phyloP scores from a whole-genome alignment of 2,888 invertebrate genomes.

The Aphidius colemani region DNA sequence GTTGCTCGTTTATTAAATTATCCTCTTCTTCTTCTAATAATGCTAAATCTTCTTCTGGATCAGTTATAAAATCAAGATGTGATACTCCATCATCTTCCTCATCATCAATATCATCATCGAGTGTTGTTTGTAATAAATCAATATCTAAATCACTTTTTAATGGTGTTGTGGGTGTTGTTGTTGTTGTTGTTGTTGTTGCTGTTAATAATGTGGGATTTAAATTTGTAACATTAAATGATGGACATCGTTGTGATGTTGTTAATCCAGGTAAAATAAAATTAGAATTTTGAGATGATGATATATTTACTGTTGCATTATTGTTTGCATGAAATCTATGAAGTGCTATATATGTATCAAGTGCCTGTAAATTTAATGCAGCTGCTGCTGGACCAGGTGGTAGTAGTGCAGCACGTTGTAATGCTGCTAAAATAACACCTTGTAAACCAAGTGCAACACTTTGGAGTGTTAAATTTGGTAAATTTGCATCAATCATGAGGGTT shows the following conservation, averaged over 20 bases:
- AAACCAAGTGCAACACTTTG: conserved; percentile 80
- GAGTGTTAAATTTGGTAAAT: conserved; percentile 54
- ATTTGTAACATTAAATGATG: conserved; percentile 6
- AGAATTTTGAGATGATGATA: conserved; percentile 45
- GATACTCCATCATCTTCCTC: conserved; percentile 43
- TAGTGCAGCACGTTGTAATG: conserved; percentile 81
- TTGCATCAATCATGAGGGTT: conserved; percentile 34
- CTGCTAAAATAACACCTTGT: conserved; percentile 84
- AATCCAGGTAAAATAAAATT: conserved; percentile 46
- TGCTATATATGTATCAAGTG: conserved; percentile 83
- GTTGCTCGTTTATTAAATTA: conserved; percentile 62
- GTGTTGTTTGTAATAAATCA: conserved; percentile 33
- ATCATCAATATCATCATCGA: conserved; percentile 41
- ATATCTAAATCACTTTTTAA: conserved; percentile 33
- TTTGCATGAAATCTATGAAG: conserved; percentile 75
- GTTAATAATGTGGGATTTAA: background rate
- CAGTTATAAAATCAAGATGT: conserved; percentile 52
- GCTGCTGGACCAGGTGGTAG: conserved; percentile 83
- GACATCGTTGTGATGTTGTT: conserved; percentile 17
- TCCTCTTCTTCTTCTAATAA: conserved; percentile 70
- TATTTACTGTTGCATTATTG: conserved; percentile 63
- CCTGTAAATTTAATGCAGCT: conserved; percentile 83
- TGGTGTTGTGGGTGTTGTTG: conserved; percentile 39
- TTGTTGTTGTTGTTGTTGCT: background rate
- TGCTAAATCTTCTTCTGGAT: conserved; percentile 72